These are phyloP conservation scores for Microvelia longipes DNA, from an alignment of 1,140 invertebrate species.

Conservation along the genomic window DNA sequence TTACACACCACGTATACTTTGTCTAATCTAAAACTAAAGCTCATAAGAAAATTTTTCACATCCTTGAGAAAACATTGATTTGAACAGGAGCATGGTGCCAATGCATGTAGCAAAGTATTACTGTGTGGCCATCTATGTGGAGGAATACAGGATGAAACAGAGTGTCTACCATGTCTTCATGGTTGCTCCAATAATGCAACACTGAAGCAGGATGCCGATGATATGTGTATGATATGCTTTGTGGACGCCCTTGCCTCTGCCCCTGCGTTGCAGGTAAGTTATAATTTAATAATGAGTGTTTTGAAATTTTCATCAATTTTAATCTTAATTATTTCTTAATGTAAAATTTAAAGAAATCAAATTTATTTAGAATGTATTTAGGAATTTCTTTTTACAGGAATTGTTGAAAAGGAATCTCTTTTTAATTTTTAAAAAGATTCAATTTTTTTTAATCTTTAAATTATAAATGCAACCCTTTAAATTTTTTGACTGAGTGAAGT, in stretches of 20 bases:
- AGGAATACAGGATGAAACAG: constrained; percentile 57
- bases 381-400: constrained; percentile 2
- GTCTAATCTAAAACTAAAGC: too few species aligned
- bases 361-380: too few species aligned
- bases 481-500: too few species aligned
- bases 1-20: too few species aligned
- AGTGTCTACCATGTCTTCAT: constrained; percentile 61
- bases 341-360: too few species aligned
- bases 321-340: background rate
- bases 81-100: constrained; percentile 59
- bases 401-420: constrained; percentile 10
- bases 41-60: too few species aligned
- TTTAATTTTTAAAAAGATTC: too few species aligned
- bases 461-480: too few species aligned
- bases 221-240: constrained; percentile 99
- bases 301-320: background rate
- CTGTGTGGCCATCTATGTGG: constrained; percentile 85
- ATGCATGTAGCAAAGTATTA: constrained; percentile 68
- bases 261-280: constrained; percentile 68
- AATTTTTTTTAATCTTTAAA: too few species aligned
- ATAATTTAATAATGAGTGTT: background rate
- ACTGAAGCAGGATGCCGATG: constrained; percentile 86
- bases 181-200: constrained; percentile 32
- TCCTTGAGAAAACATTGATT: too few species aligned
- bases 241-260: constrained; percentile 87